Base-by-base conservation (phyloP, 2,888 invertebrate genomes). In the Hyposoter didymator region DNA sequence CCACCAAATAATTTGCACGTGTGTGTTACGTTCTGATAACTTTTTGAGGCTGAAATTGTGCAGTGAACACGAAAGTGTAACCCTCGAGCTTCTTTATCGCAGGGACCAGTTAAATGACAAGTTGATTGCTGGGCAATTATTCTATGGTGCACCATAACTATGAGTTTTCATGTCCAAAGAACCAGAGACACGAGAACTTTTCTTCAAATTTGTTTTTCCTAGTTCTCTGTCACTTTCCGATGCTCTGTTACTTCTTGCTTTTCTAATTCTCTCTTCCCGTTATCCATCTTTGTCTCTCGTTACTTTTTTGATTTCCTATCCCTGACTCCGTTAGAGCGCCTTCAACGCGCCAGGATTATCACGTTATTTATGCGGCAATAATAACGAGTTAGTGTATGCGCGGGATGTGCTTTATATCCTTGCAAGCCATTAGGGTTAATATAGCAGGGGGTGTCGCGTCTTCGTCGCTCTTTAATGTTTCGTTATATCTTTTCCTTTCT, bases 391-490 rank as follows among this genome's bases (percentile, higher is more conserved):
- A 92, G 91, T 92, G 89, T 93, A 93, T 92, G 92, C 93, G 92
- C 93, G 91, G 93, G 93, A 93, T 94, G 93, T 93, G 93, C 93
- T 94, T 94, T 94, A 94, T 93, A 92, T 92, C 91, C 91, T 92
- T 90, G 93, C 91, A 90, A 92, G 90, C 93, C 93, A 93, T 93
- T 93, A 93, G 92, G 93, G 93, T 92, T 93, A 93, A 93, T 93
- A 93, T 92, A 93, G 91, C 91, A 90, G 88, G 87, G 89, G 89
- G 89, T 82, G 88, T 86, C 85, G 82, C 87, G 59, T 85, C 85
- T 84, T 80, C 76, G 87, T 86, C 86, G 49, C 78, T 74, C 76
- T 62, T 73, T 73, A 55, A 22, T 49, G 78, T 82, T 35, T 55
- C 35, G 39, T n/a, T 19, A 73, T 79, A 84, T 78, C 70, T 75